Base-by-base conservation (phyloP, 1,140 invertebrate species). In the Bombus fervidus region DNA sequence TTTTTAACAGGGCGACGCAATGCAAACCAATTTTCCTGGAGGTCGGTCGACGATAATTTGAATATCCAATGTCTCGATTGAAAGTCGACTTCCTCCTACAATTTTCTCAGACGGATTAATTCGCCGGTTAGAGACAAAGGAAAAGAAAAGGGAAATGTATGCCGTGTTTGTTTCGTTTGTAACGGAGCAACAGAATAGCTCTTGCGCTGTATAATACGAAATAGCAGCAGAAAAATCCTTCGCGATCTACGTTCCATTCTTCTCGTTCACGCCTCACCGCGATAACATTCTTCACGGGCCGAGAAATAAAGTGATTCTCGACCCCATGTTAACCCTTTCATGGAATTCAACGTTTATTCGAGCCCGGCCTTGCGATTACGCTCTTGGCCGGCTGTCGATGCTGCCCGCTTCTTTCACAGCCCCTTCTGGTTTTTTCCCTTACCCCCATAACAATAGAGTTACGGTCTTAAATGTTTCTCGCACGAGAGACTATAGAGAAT, bases 381-480 rank as follows among this genome's bases (percentile, higher is more conserved):
- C 74, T 72, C 68, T n/a, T 28, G 43, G 66, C 43, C 57, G 34
- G 59, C 31, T 69, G 66, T 79, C 79, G 68, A 83, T 80, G 88
- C 86, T 62, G 62, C 6, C 34, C 66, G n/a, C 12, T 43, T 25
- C 28, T 41, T n/a, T 10, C 43, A 13, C 47, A 57, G 25, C 53
- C 80, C 53, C 57, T 66, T 78, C 31, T 62, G 41, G 12, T 57
- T n/a, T 2, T 83, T 12, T 62, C 43, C 66, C 15, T 31, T 72
- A 5, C 79, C 71, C 31, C 77, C 83, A 79, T 90, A 90, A 90
- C 89, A 90, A 84, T 84, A 74, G 77, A 90, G 89, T 90, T 90
- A 90, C 89, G 89, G 73, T 69, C 89, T 90, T 90, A 90, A 90
- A 90, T 90, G 89, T 90, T 86, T 88, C 83, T 88, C 83, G 81